Evolutionary conservation across 2,888 invertebrate genomes (phyloP).

Genomic region (Lepidocyrtoides sp.): DNA sequence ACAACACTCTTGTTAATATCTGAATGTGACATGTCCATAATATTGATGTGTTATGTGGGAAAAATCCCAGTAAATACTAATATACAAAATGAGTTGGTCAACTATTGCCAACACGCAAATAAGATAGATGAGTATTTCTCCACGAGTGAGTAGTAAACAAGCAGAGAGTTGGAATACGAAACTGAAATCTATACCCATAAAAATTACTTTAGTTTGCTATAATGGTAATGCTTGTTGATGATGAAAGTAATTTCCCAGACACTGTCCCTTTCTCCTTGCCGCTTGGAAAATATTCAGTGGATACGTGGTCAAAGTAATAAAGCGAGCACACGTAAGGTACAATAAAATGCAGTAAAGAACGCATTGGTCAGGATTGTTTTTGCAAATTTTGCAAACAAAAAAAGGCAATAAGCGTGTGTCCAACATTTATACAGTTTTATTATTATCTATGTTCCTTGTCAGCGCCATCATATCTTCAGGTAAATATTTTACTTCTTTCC

Average conservation of each 20-base stretch:
- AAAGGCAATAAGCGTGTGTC: not conserved
- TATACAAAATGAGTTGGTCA: not conserved
- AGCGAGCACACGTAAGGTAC: no score
- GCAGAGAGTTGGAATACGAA: no score
- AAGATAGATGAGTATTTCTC: not conserved
- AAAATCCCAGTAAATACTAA: not conserved
- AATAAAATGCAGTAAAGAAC: no score
- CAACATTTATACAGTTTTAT: not conserved
- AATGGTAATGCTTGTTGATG: no score
- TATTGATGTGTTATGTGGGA: not conserved
- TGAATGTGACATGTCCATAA: not conserved
- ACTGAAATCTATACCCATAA: no score
- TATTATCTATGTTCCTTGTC: not conserved
- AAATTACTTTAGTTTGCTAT: no score
- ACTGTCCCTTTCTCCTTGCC: constrained; percentile 4
- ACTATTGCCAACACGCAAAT: no score
- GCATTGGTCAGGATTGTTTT: no score
- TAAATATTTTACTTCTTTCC: not conserved
- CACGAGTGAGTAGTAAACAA: not conserved
- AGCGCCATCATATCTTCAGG: not conserved
- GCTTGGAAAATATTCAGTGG: not conserved
- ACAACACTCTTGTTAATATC: no score
- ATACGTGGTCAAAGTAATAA: not conserved
- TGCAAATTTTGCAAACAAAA: not conserved
- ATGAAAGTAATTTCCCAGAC: no score